phyloP scores from a whole-genome alignment of 2,797 vertebrate genomes.

The Myoxocephalus aenaeus region DNA sequence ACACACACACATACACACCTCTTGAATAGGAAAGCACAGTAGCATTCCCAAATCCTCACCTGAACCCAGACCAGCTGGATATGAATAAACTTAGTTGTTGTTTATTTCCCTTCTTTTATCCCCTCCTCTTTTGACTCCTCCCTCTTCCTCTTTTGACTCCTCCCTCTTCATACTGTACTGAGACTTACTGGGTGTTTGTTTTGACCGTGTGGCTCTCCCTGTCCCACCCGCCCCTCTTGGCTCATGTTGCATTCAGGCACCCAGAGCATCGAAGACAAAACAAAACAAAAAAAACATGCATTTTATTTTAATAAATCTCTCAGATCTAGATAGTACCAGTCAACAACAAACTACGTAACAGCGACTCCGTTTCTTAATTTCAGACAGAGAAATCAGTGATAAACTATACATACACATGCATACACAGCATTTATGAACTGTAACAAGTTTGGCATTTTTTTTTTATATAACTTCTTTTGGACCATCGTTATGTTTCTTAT shows the following conservation, averaged over 20 bases:
- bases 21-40: slow-evolving; percentile 84
- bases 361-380: neutral
- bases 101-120: slow-evolving; percentile 40
- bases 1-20: slow-evolving; percentile 72
- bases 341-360: too few species aligned
- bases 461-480: neutral
- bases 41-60: slow-evolving; percentile 77
- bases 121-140: slow-evolving; percentile 40
- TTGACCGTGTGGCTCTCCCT: slow-evolving; percentile 62
- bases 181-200: slow-evolving; percentile 72
- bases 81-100: slow-evolving; percentile 45
- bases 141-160: slow-evolving; percentile 30
- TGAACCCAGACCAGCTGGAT: slow-evolving; percentile 68
- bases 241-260: slow-evolving; percentile 11
- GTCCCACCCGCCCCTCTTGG: slow-evolving; percentile 43
- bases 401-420: too few species aligned
- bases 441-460: neutral
- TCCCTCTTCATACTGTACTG: slow-evolving; percentile 64
- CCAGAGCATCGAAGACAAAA: neutral
- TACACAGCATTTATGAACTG: neutral
- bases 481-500: neutral
- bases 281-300: neutral
- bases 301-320: neutral
- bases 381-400: too few species aligned
- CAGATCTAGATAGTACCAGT: neutral